A percentile compares a stretch with the other conserved stretches of the same genome.
Conservation (phyloP, 1,140 invertebrate genomes). For the Rhopalosiphum maidis region DNA sequence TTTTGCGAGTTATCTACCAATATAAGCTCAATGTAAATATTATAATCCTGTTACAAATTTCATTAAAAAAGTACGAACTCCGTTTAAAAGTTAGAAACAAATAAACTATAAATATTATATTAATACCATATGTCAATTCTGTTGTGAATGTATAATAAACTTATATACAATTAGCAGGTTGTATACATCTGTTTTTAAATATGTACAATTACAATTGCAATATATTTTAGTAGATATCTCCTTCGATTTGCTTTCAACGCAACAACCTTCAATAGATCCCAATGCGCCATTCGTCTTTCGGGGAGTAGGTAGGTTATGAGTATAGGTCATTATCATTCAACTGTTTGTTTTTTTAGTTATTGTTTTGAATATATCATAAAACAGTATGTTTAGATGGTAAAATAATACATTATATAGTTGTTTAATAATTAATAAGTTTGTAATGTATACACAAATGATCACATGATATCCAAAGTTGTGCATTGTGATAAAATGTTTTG, state of each 20-base stretch:
- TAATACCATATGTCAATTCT: neutral
- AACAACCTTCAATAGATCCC: neutral
- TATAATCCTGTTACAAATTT: neutral
- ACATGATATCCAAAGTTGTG: neutral
- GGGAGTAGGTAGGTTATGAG: neutral
- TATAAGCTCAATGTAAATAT: neutral
- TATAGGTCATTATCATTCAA: neutral
- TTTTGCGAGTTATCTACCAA: neutral
- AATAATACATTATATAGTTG: neutral
- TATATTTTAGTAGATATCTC: constrained; percentile 1
- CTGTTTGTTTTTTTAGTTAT: neutral
- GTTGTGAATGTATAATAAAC: neutral
- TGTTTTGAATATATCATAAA: constrained; percentile 5
- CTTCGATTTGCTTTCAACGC: constrained; percentile 13
- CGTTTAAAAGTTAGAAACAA: neutral
- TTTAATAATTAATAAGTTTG: neutral
- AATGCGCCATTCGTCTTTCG: neutral
- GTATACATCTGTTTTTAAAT: neutral
- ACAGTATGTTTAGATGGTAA: neutral
- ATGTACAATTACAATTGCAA: neutral
- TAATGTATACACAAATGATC: neutral
- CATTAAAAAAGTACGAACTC: neutral
- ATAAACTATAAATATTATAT: neutral
- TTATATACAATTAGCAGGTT: neutral
- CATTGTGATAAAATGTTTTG: neutral